Conservation (phyloP, 2,113 vertebrate species). For the Percopsis transmontana region DNA sequence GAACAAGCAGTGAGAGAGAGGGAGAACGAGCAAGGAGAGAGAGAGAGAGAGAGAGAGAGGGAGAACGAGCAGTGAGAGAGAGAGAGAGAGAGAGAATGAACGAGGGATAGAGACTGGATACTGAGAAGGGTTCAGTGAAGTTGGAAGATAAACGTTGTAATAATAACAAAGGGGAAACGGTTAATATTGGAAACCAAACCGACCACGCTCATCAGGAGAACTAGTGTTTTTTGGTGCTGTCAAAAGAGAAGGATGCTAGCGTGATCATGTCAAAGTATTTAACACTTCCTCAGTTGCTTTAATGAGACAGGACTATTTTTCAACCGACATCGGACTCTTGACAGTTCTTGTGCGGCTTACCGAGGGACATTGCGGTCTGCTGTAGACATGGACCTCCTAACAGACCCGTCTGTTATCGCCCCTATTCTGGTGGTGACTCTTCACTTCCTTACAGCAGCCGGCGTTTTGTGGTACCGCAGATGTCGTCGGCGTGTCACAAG, state of each 20-base stretch:
- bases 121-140: slow-evolving; percentile 37
- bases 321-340: background rate
- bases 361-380: background rate
- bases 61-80: slow-evolving; percentile 18
- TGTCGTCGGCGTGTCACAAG: background rate
- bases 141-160: slow-evolving; percentile 21
- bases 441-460: slow-evolving; percentile 74
- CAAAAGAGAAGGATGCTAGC: background rate
- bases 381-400: slow-evolving; percentile 60
- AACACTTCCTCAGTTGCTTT: background rate
- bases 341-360: background rate
- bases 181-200: background rate
- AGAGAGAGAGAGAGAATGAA: slow-evolving; percentile 8
- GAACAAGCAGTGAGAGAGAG: slow-evolving; percentile 3
- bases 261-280: background rate
- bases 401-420: slow-evolving; percentile 57
- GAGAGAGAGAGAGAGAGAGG: slow-evolving; percentile 10
- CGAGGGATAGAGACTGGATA: slow-evolving; percentile 25
- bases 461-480: slow-evolving; percentile 72
- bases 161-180: slow-evolving; percentile 40
- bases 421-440: slow-evolving; percentile 69
- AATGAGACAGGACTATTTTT: background rate
- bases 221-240: no score
- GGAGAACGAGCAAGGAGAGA: slow-evolving; percentile 13
- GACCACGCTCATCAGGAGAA: no score